Conservation (phyloP, 2,888 invertebrate species). For the Scrobipalpa costella region DNA sequence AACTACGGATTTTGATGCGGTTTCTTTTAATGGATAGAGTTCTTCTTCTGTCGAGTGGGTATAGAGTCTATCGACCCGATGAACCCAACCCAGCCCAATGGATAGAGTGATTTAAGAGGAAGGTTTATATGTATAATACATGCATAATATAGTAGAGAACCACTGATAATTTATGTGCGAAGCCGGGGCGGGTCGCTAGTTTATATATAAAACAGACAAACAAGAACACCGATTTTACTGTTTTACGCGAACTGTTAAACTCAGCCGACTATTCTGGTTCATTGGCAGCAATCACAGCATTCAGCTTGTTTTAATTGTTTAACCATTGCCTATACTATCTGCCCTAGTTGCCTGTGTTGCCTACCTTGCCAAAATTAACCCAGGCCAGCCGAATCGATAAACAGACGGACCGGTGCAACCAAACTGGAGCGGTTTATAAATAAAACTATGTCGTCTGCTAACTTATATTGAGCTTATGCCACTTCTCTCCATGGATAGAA, state of each 20-base stretch:
- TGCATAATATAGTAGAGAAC: too few species aligned
- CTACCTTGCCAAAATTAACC: conserved; percentile 73
- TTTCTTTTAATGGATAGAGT: too few species aligned
- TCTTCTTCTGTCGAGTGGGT: too few species aligned
- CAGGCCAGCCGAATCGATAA: conserved; percentile 71
- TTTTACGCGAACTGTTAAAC: not conserved
- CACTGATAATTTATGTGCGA: too few species aligned
- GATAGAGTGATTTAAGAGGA: too few species aligned
- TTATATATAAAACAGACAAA: too few species aligned
- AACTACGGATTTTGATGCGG: too few species aligned
- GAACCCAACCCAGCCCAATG: too few species aligned
- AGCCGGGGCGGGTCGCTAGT: too few species aligned
- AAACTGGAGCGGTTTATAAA: conserved; percentile 68
- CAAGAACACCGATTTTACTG: not conserved
- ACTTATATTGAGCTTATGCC: conserved; percentile 33
- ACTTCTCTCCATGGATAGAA: too few species aligned
- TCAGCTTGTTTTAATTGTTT: conserved; percentile 23
- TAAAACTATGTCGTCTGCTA: conserved; percentile 62
- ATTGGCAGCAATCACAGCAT: conserved; percentile 15
- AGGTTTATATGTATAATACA: too few species aligned
- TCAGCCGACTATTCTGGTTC: not conserved
- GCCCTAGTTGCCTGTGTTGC: conserved; percentile 35
- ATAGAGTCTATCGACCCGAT: too few species aligned
- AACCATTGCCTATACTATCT: conserved; percentile 26
- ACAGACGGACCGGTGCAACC: conserved; percentile 68